These are phyloP conservation scores for Zaprionus vittiger DNA, from an alignment of 1,140 invertebrate species.

Conservation along the genomic window DNA sequence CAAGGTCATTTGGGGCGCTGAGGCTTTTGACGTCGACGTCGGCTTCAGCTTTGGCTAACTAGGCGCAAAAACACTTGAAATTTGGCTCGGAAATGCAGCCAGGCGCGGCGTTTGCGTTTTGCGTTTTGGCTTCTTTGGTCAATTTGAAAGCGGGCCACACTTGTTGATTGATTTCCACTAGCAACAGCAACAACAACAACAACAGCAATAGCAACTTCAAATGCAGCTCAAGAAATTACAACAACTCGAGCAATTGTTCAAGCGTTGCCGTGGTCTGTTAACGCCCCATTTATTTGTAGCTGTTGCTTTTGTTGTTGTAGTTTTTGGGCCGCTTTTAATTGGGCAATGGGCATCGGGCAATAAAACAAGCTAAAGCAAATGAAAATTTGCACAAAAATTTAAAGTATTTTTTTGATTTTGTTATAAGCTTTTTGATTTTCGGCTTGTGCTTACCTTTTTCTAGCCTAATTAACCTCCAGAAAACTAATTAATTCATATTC, in stretches of 20 bases:
- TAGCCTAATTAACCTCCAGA: constrained; percentile 72
- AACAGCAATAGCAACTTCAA: constrained; percentile 24
- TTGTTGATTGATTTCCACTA: constrained; percentile 71
- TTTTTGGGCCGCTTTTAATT: constrained; percentile 59
- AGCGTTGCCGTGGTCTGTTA: constrained; percentile 54
- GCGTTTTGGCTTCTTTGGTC: constrained; percentile 36
- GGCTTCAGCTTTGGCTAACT: constrained; percentile 25
- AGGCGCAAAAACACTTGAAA: constrained; percentile 35
- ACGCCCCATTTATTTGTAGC: constrained; percentile 59
- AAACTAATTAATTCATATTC: constrained; percentile 59
- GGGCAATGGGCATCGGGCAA: constrained; percentile 53
- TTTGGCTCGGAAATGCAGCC: constrained; percentile 58
- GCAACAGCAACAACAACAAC: constrained; percentile 29
- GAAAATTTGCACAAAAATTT: constrained; percentile 75
- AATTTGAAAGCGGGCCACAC: constrained; percentile 76
- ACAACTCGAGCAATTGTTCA: constrained; percentile 29
- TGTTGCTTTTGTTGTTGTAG: constrained; percentile 24
- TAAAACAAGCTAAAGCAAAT: constrained; percentile 37
- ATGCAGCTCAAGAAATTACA: constrained; percentile 13
- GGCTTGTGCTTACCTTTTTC: constrained; percentile 52
- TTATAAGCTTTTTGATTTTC: background rate
- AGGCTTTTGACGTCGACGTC: background rate
- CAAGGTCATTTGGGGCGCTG: constrained; percentile 53
- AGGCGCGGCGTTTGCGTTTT: constrained; percentile 53
- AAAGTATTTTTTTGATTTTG: constrained; percentile 39